phyloP scores from a whole-genome alignment of 2,888 invertebrate species.

The Lepetodrilus schrolli region DNA sequence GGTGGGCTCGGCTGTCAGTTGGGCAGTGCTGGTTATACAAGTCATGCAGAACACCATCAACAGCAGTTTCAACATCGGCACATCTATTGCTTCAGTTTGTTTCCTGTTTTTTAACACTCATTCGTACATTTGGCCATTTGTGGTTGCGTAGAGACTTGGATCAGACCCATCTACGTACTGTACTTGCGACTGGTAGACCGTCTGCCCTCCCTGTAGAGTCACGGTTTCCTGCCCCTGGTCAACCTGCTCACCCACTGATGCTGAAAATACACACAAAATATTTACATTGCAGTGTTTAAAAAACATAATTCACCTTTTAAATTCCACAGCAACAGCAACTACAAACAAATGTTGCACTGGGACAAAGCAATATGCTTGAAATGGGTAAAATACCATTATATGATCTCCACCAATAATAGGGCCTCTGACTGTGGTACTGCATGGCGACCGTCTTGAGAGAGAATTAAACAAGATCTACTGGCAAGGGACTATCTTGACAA shows the following conservation, averaged over 20 bases:
- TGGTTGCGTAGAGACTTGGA: conserved; percentile 78
- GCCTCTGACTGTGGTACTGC: conserved; percentile 2
- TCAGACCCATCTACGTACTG: conserved; percentile 81
- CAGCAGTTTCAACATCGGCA: conserved; percentile 43
- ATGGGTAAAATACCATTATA: conserved; percentile 16
- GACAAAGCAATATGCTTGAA: background rate
- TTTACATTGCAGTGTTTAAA: too few species aligned
- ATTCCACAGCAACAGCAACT: too few species aligned
- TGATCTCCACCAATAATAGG: background rate
- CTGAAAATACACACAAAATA: too few species aligned
- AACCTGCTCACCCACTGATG: conserved; percentile 53
- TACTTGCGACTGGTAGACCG: conserved; percentile 80
- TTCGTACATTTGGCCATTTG: conserved; percentile 82
- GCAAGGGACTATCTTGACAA: background rate
- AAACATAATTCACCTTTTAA: too few species aligned
- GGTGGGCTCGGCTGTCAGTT: background rate
- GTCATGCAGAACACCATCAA: conserved; percentile 33
- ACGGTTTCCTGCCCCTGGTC: conserved; percentile 72
- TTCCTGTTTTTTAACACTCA: conserved; percentile 35
- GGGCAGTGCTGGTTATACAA: conserved; percentile 23
- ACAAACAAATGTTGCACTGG: too few species aligned
- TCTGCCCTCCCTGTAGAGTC: conserved; percentile 69
- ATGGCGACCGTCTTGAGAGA: background rate
- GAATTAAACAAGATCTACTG: background rate
- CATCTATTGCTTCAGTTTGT: conserved; percentile 56